Evolutionary conservation across 2,797 vertebrate species (phyloP).

Genomic region (Myotis daubentonii): DNA sequence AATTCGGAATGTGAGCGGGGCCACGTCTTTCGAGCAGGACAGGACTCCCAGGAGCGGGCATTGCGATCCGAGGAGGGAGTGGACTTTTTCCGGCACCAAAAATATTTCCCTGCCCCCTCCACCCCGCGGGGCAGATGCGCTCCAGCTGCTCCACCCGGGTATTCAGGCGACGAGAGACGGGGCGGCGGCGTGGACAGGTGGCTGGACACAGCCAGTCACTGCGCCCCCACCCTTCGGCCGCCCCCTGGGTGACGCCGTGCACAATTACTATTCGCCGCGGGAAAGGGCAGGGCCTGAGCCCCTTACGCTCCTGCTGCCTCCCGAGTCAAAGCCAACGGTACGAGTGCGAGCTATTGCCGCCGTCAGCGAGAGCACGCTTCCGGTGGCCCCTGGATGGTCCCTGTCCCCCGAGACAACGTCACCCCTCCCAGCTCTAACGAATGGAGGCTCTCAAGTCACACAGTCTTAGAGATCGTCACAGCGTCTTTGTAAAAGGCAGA

Average conservation of each 20-base stretch:
- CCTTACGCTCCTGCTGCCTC: background rate
- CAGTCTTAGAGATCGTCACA: background rate
- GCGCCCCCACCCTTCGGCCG: background rate
- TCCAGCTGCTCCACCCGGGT: slow-evolving; percentile 48
- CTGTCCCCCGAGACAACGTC: background rate
- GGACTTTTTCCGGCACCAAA: slow-evolving; percentile 66
- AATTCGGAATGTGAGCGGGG: background rate
- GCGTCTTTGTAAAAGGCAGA: background rate
- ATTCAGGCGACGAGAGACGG: background rate
- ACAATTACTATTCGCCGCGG: slow-evolving; percentile 47
- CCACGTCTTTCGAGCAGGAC: slow-evolving; percentile 30
- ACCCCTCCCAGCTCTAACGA: background rate
- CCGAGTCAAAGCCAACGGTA: background rate
- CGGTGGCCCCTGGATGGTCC: background rate
- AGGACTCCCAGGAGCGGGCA: background rate
- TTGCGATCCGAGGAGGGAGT: slow-evolving; percentile 11
- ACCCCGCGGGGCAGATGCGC: slow-evolving; percentile 36
- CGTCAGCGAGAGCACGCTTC: background rate
- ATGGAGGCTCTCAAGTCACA: background rate
- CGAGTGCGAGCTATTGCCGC: background rate
- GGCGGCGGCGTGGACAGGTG: slow-evolving; percentile 52
- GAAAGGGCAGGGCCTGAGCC: background rate
- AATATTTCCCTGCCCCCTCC: slow-evolving; percentile 41
- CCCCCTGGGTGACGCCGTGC: background rate
- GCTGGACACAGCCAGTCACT: background rate